A percentile compares a stretch with the other conserved stretches of the same genome.
Conservation (phyloP, 2,113 vertebrate genomes). For the Sporophila hypoxantha region DNA sequence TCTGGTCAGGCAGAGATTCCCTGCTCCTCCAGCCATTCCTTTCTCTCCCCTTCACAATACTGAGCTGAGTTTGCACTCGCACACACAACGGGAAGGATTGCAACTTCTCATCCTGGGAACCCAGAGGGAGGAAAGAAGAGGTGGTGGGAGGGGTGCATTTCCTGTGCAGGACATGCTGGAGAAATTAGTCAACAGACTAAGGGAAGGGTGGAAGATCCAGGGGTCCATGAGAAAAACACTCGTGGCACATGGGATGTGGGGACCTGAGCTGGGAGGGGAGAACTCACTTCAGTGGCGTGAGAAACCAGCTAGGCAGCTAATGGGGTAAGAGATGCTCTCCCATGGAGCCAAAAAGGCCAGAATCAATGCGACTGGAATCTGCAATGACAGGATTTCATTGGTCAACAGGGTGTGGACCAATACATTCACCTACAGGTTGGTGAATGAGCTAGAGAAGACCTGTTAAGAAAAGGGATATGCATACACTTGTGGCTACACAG, state of each 20-base stretch:
- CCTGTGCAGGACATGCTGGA: background rate
- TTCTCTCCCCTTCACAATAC: background rate
- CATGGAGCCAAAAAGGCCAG: fast-evolving
- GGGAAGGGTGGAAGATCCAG: background rate
- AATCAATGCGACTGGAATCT: fast-evolving
- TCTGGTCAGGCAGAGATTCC: background rate
- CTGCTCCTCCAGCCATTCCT: background rate
- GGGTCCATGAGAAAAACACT: background rate
- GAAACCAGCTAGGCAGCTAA: background rate
- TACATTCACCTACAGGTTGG: background rate
- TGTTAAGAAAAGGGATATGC: background rate
- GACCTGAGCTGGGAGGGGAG: background rate
- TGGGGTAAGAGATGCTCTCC: background rate
- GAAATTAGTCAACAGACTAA: background rate
- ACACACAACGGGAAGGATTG: background rate
- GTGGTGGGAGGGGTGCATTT: background rate
- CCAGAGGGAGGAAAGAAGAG: background rate
- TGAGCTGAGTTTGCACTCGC: fast-evolving
- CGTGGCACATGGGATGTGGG: fast-evolving
- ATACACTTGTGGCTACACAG: too few relatives aligned
- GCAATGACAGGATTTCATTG: background rate
- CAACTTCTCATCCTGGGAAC: background rate
- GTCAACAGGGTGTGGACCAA: background rate
- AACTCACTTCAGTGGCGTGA: fast-evolving
- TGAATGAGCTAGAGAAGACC: background rate